Conservation (phyloP, 1,140 invertebrate species). For the Heliconius himera region DNA sequence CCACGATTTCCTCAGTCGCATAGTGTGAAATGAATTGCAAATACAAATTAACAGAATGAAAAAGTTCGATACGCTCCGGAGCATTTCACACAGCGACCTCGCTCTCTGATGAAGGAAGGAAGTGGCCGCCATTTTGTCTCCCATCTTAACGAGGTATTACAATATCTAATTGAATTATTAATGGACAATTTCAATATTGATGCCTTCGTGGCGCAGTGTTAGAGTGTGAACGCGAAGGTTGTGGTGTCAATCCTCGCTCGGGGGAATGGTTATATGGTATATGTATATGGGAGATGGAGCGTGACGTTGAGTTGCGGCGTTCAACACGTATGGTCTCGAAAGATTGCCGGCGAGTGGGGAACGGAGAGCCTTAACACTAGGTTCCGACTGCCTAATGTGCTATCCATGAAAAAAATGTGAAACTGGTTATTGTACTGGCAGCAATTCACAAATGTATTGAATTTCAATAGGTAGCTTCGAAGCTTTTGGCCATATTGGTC, state of each 20-base stretch:
- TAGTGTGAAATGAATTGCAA: slow-evolving; percentile 11
- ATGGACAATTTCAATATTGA: background rate
- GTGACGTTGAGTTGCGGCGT: no score
- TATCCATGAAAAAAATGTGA: no score
- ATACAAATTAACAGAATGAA: background rate
- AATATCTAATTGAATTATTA: slow-evolving; percentile 7
- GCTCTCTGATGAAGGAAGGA: background rate
- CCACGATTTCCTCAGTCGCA: slow-evolving; percentile 1
- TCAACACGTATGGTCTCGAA: background rate
- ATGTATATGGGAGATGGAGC: no score
- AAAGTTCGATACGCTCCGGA: background rate
- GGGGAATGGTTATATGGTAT: no score
- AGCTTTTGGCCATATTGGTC: slow-evolving; percentile 1
- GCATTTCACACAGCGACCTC: background rate
- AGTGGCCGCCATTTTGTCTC: background rate
- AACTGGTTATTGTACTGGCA: background rate
- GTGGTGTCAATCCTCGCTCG: no score
- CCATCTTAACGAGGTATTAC: background rate
- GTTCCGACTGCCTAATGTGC: no score
- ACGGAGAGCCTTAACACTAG: no score
- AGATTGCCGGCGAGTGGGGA: no score
- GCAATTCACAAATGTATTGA: background rate
- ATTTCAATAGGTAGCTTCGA: background rate
- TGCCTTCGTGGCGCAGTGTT: no score
- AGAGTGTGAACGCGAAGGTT: no score